Conservation (phyloP, 2,888 invertebrate genomes). For the Syrista parreyssii region DNA sequence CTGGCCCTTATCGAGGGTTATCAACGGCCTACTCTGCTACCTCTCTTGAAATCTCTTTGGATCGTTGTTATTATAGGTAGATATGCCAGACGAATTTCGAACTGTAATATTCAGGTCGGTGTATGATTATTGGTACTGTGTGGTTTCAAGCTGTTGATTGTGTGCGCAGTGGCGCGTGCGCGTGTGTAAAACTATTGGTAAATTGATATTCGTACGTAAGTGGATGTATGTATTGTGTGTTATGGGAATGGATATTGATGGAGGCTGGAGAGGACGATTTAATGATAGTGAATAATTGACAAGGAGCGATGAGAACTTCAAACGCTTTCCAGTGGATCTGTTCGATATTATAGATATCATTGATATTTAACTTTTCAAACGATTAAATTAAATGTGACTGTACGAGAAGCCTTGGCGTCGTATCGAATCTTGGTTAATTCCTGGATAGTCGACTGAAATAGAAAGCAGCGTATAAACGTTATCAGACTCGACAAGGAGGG, state of each 20-base stretch:
- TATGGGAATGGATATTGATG: too few relatives aligned
- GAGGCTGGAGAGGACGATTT: not conserved
- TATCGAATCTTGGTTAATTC: not conserved
- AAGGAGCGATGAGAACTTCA: not conserved
- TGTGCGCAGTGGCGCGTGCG: too few relatives aligned
- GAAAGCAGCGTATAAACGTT: not conserved
- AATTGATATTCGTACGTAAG: too few relatives aligned
- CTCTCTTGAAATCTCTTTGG: not conserved
- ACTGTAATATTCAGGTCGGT: not conserved
- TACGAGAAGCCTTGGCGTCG: not conserved
- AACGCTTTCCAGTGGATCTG: not conserved
- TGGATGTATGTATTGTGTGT: too few relatives aligned
- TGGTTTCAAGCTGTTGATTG: not conserved
- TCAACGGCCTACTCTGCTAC: not conserved
- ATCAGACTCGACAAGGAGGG: too few relatives aligned
- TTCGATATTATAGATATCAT: not conserved
- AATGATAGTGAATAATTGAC: not conserved
- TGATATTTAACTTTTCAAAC: not conserved
- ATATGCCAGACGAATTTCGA: not conserved
- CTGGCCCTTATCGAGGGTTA: constrained; percentile 3
- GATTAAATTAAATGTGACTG: not conserved
- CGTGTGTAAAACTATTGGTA: too few relatives aligned
- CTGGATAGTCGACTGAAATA: not conserved
- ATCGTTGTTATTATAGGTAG: not conserved
- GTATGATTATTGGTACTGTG: not conserved